Evolutionary conservation across 2,888 invertebrate genomes (phyloP), one percentile per base, ranked within the genome.

Genomic region (Sinopyrophorus schimmeli): DNA sequence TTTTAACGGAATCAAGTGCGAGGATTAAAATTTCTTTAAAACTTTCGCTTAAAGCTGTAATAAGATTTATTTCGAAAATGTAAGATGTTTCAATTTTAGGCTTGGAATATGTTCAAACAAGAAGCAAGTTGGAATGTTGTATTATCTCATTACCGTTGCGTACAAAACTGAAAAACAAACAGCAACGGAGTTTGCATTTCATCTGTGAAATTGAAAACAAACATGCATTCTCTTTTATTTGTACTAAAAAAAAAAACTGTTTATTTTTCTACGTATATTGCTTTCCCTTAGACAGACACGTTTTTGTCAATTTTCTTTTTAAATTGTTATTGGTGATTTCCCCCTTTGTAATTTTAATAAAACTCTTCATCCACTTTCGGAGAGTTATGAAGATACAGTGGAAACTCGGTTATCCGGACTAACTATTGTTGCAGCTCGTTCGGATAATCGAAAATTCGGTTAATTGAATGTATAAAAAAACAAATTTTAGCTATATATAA

Each of bases 141-240:
- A 58, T 57, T 59, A 58, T 58, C 56, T 58, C 54, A 57, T 61
- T 60, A 56, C 55, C 53, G 55, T 54, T 54, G 48, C 51, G 51
- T 43, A n/a, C n/a, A n/a, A n/a, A 59, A 57, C 55, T 57, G 55
- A 52, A 56, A 53, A 49, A 56, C 57, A 61, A 59, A 62, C 60
- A 64, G 53, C 53, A 48, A 54, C 53, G 55, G 52, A 59, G 63
- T 60, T 62, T 62, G 63, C 62, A 60, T 65, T 64, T 61, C 63
- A 64, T 65, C 63, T 62, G 61, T 57, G 58, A 62, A 64, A 66
- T 66, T 65, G 63, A 65, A 65, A 63, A 61, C 62, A 65, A 66
- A 66, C 63, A 65, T 46, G 52, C 48, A 51, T 53, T 56, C 20
- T 26, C 35, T 32, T 49, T 55, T 58, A 55, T 58, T 55, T 49